Conservation (phyloP, 2,888 invertebrate genomes). For the Machimus atricapillus region DNA sequence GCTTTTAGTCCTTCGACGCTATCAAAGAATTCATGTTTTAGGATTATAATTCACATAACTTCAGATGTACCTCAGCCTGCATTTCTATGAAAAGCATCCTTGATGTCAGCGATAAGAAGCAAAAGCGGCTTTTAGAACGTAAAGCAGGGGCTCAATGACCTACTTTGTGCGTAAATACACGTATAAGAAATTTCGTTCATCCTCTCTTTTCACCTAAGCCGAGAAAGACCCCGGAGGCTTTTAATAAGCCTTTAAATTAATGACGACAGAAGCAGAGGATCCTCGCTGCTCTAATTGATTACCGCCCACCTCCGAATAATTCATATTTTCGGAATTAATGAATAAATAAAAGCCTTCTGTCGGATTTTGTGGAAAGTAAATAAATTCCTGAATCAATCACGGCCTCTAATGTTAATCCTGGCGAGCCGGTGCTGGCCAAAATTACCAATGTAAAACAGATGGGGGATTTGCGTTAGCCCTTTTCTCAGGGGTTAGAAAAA, state of each 20-base stretch:
- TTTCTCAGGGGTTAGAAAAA: not conserved
- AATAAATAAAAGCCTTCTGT: not conserved
- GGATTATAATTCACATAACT: not conserved
- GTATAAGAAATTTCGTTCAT: not conserved
- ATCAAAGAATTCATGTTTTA: not conserved
- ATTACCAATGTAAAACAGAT: not conserved
- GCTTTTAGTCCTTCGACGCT: not conserved
- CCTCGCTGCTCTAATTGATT: not conserved
- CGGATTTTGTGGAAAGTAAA: not conserved
- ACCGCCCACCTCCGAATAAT: not conserved
- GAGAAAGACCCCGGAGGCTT: not conserved
- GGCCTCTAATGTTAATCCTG: not conserved
- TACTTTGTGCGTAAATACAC: not conserved
- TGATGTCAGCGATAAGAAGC: not conserved
- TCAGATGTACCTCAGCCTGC: not conserved
- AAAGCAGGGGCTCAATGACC: not conserved
- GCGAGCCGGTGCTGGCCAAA: not conserved
- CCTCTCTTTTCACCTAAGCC: not conserved
- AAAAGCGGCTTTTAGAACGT: not conserved
- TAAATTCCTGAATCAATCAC: slow-evolving; percentile 8
- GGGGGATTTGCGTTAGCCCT: not conserved
- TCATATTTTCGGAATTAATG: slow-evolving; percentile 4
- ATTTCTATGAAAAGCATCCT: not conserved
- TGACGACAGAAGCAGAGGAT: not conserved
- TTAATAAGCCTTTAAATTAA: not conserved